Conservation (phyloP, 2,797 vertebrate species). For the Anguilla anguilla region DNA sequence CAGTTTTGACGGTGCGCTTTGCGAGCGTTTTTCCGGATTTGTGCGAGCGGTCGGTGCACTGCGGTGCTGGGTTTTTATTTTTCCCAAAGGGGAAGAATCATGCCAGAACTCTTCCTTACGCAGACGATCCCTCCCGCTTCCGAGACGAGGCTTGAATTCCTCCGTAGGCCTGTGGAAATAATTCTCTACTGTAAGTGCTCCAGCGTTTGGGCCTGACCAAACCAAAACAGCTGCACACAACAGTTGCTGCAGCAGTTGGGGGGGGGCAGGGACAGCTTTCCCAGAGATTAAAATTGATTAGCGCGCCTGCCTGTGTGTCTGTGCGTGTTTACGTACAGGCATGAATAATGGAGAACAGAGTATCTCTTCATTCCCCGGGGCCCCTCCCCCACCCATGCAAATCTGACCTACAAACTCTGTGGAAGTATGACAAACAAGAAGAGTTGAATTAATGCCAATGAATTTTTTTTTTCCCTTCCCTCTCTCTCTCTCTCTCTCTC, state of each 20-base stretch:
- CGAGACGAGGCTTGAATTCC: constrained; percentile 48
- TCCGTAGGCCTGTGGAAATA: constrained; percentile 52
- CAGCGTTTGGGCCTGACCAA: constrained; percentile 46
- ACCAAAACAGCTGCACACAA: constrained; percentile 30
- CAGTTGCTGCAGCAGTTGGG: constrained; percentile 38
- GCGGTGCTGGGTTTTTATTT: background rate
- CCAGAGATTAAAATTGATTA: constrained; percentile 37
- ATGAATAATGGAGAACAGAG: constrained; percentile 53
- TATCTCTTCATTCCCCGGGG: constrained; percentile 43
- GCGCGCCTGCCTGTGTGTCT: background rate
- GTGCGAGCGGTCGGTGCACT: background rate
- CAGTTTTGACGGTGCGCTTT: background rate
- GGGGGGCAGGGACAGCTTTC: constrained; percentile 22
- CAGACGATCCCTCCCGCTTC: constrained; percentile 19
- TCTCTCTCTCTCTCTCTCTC: constrained; percentile 36
- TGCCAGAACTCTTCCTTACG: background rate
- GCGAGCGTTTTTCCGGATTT: background rate
- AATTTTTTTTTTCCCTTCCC: constrained; percentile 54
- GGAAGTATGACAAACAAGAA: constrained; percentile 71
- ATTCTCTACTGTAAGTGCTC: constrained; percentile 50
- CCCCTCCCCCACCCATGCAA: constrained; percentile 58
- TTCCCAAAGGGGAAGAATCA: constrained; percentile 5
- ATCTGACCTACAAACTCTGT: constrained; percentile 78
- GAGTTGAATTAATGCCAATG: constrained; percentile 66
- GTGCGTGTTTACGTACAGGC: constrained; percentile 47